These are phyloP conservation scores for Eupristina koningsbergeri DNA, from an alignment of 1,140 invertebrate species.

Conservation along the genomic window DNA sequence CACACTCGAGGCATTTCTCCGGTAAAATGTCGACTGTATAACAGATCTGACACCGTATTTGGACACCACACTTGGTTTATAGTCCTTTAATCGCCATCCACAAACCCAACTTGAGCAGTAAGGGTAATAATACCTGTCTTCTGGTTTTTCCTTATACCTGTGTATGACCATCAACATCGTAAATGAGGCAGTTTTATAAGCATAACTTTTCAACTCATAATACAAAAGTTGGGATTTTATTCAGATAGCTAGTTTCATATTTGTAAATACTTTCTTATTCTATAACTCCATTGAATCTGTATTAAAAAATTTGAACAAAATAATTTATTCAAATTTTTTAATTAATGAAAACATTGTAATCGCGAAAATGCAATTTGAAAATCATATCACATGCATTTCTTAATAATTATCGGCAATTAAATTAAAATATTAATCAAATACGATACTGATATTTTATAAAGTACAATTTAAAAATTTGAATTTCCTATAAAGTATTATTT, in stretches of 20 bases:
- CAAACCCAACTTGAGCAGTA: slow-evolving; percentile 64
- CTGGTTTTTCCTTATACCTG: slow-evolving; percentile 61
- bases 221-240: no score
- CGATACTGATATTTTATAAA: neutral
- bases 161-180: neutral
- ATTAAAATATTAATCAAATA: no score
- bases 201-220: no score
- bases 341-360: no score
- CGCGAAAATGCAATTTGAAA: no score
- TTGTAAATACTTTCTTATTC: no score
- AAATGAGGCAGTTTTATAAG: neutral
- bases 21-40: slow-evolving; percentile 58
- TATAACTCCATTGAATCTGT: no score
- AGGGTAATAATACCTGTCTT: slow-evolving; percentile 63
- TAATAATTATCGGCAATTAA: neutral
- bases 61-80: slow-evolving; percentile 47
- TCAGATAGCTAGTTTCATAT: no score
- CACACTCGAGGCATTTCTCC: slow-evolving; percentile 57
- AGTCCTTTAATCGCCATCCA: slow-evolving; percentile 65
- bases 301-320: no score
- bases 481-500: neutral
- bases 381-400: neutral
- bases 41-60: slow-evolving; percentile 53
- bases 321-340: no score
- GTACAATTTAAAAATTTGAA: neutral